These are phyloP conservation scores for Ellobium chinense DNA, from an alignment of 2,888 invertebrate species.

Conservation along the genomic window DNA sequence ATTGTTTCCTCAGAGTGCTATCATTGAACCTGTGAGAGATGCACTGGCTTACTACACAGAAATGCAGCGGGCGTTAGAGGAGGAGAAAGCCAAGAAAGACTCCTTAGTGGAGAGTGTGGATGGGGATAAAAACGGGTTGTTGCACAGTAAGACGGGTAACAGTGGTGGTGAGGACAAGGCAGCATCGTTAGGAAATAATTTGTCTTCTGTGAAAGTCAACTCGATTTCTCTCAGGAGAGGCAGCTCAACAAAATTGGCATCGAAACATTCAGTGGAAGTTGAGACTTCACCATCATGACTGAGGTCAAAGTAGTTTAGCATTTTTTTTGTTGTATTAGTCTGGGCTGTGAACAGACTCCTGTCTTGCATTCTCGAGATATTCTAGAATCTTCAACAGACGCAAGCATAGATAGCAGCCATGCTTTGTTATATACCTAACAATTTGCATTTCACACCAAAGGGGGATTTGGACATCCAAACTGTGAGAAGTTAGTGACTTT, in stretches of 20 bases:
- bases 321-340: too few species aligned
- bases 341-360: too few species aligned
- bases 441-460: too few species aligned
- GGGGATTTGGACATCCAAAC: too few species aligned
- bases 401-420: too few species aligned
- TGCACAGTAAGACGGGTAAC: background rate
- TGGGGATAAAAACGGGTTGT: conserved; percentile 26
- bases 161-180: conserved; percentile 8
- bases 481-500: too few species aligned
- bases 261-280: conserved; percentile 22
- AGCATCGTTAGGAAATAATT: background rate
- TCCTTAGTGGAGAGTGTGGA: conserved; percentile 19
- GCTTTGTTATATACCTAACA: too few species aligned
- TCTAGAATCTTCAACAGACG: too few species aligned
- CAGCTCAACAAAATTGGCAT: background rate
- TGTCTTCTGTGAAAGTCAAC: background rate
- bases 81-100: conserved; percentile 68
- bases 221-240: background rate
- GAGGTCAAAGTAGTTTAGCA: too few species aligned
- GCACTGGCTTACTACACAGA: conserved; percentile 76
- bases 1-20: conserved; percentile 64
- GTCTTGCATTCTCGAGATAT: too few species aligned
- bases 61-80: conserved; percentile 74
- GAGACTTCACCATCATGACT: conserved; percentile 28
- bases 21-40: conserved; percentile 73